phyloP scores from a whole-genome alignment of 2,113 vertebrate genomes.

The Rousettus leschenaultii region DNA sequence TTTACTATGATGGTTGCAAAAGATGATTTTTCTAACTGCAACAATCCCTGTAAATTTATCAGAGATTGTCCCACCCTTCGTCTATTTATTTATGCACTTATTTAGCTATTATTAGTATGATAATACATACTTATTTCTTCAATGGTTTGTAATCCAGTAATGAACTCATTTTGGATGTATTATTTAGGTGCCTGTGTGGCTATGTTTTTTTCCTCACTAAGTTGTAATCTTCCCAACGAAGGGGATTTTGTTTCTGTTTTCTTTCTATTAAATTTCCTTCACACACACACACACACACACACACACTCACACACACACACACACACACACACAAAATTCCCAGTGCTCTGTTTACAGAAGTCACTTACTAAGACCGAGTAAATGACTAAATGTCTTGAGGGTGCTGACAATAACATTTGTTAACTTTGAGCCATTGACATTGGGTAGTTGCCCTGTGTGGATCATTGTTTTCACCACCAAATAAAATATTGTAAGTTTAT shows the following conservation, averaged over 20 bases:
- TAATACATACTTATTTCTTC: neutral
- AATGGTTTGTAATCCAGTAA: neutral
- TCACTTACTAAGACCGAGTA: neutral
- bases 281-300: neutral
- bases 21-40: neutral
- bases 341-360: neutral
- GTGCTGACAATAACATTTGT: neutral
- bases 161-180: neutral
- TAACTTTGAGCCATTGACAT: neutral
- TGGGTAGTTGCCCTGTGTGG: neutral
- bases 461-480: neutral
- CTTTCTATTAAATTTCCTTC: neutral
- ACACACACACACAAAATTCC: neutral
- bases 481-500: neutral
- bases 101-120: neutral
- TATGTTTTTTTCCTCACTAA: neutral
- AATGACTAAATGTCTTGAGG: neutral
- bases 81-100: neutral
- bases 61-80: neutral
- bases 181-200: neutral
- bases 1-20: constrained; percentile 5
- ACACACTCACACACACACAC: neutral
- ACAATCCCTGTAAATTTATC: neutral
- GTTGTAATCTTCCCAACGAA: neutral
- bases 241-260: neutral